Conservation (phyloP, 2,797 vertebrate species). For the Typhlichthys subterraneus region DNA sequence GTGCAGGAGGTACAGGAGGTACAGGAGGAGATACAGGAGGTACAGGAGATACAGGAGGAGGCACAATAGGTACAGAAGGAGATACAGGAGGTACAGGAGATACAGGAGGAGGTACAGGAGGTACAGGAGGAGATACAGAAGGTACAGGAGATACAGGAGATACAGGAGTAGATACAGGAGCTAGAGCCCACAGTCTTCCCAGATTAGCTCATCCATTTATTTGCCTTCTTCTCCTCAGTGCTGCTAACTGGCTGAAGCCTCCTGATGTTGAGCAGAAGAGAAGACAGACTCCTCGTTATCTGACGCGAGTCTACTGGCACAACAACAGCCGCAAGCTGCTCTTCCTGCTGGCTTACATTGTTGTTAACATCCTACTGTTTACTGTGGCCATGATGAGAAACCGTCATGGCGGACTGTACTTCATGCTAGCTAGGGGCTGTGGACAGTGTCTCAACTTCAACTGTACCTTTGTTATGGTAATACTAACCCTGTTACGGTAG, state of each 20-base stretch:
- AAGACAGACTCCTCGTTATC: conserved; percentile 63
- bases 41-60: too few species aligned
- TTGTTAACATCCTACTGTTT: conserved; percentile 81
- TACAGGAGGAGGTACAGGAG: too few species aligned
- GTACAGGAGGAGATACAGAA: too few species aligned
- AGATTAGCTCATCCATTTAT: neutral
- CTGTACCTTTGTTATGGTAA: conserved; percentile 86
- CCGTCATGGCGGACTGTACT: conserved; percentile 48
- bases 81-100: too few species aligned
- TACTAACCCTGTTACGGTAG: conserved; percentile 7
- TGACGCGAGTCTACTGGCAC: conserved; percentile 83
- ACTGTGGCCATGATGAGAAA: conserved; percentile 65
- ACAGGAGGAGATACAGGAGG: too few species aligned
- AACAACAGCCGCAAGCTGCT: conserved; percentile 83
- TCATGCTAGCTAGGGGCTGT: conserved; percentile 83
- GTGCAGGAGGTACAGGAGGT: too few species aligned
- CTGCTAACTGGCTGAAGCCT: conserved; percentile 88
- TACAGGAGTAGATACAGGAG: too few species aligned
- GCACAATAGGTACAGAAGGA: too few species aligned
- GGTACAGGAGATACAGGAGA: too few species aligned
- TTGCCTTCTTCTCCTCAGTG: conserved; percentile 61
- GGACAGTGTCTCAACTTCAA: conserved; percentile 91
- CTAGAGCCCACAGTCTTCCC: too few species aligned
- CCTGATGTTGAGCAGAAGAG: conserved; percentile 48
- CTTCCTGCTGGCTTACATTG: conserved; percentile 76